Base-by-base conservation (phyloP, 2,797 vertebrate genomes). In the Anabacerthia variegaticeps region DNA sequence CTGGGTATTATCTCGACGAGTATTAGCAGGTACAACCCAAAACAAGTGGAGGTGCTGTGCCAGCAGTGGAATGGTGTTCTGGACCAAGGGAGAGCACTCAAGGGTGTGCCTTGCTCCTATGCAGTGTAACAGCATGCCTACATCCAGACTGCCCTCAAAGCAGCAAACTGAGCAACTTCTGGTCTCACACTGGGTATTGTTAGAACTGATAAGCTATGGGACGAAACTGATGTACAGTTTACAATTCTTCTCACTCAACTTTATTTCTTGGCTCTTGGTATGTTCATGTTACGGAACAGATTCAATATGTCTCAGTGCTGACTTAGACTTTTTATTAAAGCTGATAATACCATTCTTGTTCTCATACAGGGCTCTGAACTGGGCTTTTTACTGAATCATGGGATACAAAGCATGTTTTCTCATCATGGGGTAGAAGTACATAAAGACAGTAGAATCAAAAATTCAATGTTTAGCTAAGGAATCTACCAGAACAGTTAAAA, bases 1-100 rank as follows among this genome's bases (percentile, higher is more conserved):
- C 19, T 67, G 51, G 11, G 19, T 66, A 6, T 71, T 74, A 10
- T 34, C 48, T 36, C 22, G 24, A n/a, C 46, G 15, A 37, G 6
- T 12, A 19, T 17, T 71, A 80, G 21, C 43, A 63, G 22, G 17
- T 32, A 24, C 9, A 59, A 22, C 15, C 24, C 39, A 74, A 91
- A 92, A 44, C 2, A n/a, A 63, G 0, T 1, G 0, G 2, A 43
- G 13, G 8, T 26, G 28, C 4, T 23, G 28, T 43, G 24, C 12
- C n/a, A 43, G 27, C 21, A 46, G 21, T 17, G 81, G 44, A 58
- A n/a, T 27, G 11, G 4, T 20, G 7, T n/a, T 55, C 24, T 54
- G 39, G 27, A 71, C 36, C 2, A 4, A 46, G n/a, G 30, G 16
- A 39, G 28, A 17, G 14, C 6, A 34, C 16, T 58, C 48, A 62